Conservation (phyloP, 2,113 vertebrate species). For the Eubucco bourcierii region DNA sequence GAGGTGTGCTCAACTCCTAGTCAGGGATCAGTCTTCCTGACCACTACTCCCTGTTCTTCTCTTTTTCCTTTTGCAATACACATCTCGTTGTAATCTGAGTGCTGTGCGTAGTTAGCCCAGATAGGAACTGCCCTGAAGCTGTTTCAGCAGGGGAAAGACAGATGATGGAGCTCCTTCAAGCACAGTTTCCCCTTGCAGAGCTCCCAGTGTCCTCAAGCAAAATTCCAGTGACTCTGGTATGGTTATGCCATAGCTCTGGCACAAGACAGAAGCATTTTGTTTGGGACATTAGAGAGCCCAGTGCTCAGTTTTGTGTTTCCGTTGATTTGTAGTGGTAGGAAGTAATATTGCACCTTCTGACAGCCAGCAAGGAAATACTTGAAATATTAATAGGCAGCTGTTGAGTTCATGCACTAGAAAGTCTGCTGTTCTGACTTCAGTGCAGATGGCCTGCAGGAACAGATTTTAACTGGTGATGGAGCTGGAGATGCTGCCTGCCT, state of each 20-base stretch:
- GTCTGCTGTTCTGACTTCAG: neutral
- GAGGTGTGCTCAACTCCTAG: neutral
- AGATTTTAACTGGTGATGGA: neutral
- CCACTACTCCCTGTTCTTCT: neutral
- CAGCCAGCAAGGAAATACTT: neutral
- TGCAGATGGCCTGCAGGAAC: neutral
- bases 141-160: neutral
- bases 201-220: neutral
- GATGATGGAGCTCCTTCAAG: neutral
- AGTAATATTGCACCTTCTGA: neutral
- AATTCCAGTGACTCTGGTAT: neutral
- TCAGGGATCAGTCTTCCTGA: neutral
- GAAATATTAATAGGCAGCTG: neutral
- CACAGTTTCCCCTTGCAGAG: fast-evolving
- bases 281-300: neutral
- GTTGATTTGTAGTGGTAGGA: neutral
- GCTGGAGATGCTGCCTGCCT: neutral
- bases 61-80: neutral
- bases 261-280: neutral
- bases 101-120: neutral
- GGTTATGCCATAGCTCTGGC: neutral
- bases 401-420: neutral
- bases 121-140: neutral
- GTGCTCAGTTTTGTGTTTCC: fast-evolving
- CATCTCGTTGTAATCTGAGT: neutral